Evolutionary conservation across 2,113 vertebrate genomes (phyloP).

Genomic region (Rhynchopsitta pachyrhyncha): DNA sequence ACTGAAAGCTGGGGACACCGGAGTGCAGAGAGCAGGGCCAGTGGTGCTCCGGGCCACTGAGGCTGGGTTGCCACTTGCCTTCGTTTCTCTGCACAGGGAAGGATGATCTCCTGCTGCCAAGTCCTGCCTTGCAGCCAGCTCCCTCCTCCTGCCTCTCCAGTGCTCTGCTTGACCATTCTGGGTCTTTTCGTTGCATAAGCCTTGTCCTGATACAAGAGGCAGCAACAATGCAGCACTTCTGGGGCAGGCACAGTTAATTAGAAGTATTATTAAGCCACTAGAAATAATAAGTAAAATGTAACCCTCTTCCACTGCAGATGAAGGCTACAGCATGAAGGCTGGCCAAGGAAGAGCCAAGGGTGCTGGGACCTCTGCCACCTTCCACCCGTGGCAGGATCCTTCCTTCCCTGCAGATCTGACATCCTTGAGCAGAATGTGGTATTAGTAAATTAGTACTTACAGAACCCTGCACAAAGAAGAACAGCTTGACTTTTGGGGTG

Average conservation of each 20-base stretch:
- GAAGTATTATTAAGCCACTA: background rate
- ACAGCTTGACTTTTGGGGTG: background rate
- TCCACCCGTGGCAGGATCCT: background rate
- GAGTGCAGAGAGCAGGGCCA: background rate
- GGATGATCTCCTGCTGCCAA: background rate
- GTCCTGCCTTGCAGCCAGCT: background rate
- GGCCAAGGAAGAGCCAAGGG: background rate
- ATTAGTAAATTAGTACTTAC: background rate
- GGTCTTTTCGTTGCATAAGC: background rate
- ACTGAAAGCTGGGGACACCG: background rate
- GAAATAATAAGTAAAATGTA: background rate
- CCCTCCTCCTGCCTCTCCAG: background rate
- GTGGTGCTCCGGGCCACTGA: fast-evolving
- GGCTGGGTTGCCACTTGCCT: background rate
- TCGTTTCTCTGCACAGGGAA: background rate
- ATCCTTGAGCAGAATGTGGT: background rate
- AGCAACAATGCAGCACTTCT: background rate
- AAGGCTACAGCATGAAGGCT: background rate
- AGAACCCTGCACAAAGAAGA: background rate
- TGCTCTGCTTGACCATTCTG: fast-evolving
- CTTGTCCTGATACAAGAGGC: background rate
- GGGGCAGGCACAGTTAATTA: background rate
- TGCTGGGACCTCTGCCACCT: background rate
- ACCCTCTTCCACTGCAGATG: background rate
- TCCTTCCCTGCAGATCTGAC: background rate